These are phyloP conservation scores for Pemphredon lugubris DNA, from an alignment of 2,888 invertebrate genomes.

Conservation along the genomic window DNA sequence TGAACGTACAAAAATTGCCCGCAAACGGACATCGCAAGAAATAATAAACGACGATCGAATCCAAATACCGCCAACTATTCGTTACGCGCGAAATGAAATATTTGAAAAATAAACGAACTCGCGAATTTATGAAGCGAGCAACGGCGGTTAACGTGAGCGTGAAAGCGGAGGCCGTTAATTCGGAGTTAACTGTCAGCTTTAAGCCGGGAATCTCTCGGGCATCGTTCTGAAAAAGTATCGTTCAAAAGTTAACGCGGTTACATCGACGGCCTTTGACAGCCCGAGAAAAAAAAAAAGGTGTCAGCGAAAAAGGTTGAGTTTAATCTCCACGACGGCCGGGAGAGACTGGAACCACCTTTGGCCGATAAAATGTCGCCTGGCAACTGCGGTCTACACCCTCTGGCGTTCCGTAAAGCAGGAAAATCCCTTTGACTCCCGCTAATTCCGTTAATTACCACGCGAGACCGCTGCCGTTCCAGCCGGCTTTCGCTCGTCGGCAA, in stretches of 20 bases:
- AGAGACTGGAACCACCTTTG: slow-evolving; percentile 23
- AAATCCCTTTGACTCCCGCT: slow-evolving; percentile 61
- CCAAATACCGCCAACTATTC: too few relatives aligned
- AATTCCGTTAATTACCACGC: slow-evolving; percentile 61
- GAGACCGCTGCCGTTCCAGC: slow-evolving; percentile 6
- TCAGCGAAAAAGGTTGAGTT: slow-evolving; percentile 44
- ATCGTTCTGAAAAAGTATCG: background rate
- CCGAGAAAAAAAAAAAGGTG: slow-evolving; percentile 46
- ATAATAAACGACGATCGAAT: too few relatives aligned
- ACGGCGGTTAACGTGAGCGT: too few relatives aligned
- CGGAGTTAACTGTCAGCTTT: slow-evolving; percentile 7
- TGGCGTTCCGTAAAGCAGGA: slow-evolving; percentile 48
- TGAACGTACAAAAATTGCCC: too few relatives aligned
- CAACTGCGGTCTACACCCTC: slow-evolving; percentile 39
- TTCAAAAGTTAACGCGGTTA: slow-evolving; percentile 40
- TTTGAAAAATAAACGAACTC: background rate
- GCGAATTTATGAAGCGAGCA: too few relatives aligned
- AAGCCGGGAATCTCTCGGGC: slow-evolving; percentile 10
- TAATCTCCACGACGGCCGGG: slow-evolving; percentile 45
- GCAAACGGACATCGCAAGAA: too few relatives aligned
- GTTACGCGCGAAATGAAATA: too few relatives aligned
- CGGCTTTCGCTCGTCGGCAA: slow-evolving; percentile 17
- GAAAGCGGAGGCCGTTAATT: too few relatives aligned
- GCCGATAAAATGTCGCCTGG: slow-evolving; percentile 51
- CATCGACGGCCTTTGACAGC: slow-evolving; percentile 38